Evolutionary conservation across 2,113 vertebrate genomes (phyloP), one percentile per base, ranked within the genome.

Genomic region (Pipra filicauda): DNA sequence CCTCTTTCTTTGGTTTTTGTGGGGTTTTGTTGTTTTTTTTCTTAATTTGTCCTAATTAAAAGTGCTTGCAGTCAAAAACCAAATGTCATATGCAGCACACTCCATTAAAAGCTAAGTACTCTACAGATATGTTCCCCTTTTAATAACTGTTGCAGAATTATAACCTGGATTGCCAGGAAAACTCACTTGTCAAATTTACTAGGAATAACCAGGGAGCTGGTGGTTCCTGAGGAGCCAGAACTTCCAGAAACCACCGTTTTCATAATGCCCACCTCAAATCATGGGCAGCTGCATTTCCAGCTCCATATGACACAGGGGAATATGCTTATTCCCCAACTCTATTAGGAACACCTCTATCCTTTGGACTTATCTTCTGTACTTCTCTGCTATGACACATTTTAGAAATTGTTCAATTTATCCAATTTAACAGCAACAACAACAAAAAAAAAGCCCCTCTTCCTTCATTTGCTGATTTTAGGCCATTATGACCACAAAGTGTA

Each of bases 81-180:
- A 37, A 69, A 64, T 51, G 22, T 49, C 18, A 9, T 31, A 33
- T 24, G 4, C 11, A 46, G 30, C 46, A 11, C 20, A n/a, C 4
- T 55, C 19, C 2, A 17, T 26, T 89, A 27, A 80, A 83, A 69
- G 8, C 12, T 49, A 52, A 72, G 31, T 51, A 28, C 6, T 69
- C 26, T 37, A 35, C 7, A 48, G 27, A 12, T 55, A 24, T 0
- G 0, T 44, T 49, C 26, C 8, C 2, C 8, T 55, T 84, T 41
- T 55, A 73, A 43, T 51, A 81, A 55, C 30, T 58, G 23, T 20
- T 91, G 37, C 9, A 66, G 37, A 67, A 75, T 21, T 22, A 24
- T 49, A 69, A 46, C 11, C 52, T 69, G n/a, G 8, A 24, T 11
- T 83, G 39, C 28, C 39, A 58, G n/a, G 37, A 75, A 86, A 67